These are phyloP conservation scores for Halichoeres trimaculatus DNA, from an alignment of 2,113 vertebrate genomes.

Conservation along the genomic window DNA sequence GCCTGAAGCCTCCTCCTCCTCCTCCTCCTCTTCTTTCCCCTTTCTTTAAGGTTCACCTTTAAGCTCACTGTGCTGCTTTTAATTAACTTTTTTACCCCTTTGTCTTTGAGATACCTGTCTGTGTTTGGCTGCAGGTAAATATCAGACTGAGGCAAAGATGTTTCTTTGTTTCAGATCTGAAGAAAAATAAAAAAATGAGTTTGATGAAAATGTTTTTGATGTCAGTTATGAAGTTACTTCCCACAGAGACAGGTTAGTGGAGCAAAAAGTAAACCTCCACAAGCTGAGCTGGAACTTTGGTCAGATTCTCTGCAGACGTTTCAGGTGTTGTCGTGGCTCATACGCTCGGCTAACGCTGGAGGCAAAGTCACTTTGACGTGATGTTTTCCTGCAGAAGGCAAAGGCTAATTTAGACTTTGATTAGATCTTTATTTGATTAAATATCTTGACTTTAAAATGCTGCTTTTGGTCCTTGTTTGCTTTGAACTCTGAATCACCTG, in stretches of 20 bases:
- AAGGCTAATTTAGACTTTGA: not conserved
- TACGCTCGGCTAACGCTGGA: not conserved
- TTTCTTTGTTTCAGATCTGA: no score
- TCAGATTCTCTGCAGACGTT: no score
- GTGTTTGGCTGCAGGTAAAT: not conserved
- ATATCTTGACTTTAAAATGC: not conserved
- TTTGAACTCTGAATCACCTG: not conserved
- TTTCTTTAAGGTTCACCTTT: conserved; percentile 82
- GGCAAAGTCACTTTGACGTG: not conserved
- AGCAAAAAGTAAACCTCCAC: no score
- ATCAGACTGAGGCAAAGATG: not conserved
- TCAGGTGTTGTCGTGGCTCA: not conserved
- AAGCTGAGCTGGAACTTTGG: not conserved
- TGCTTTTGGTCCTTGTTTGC: not conserved
- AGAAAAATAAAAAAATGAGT: no score
- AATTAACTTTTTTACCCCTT: conserved; percentile 79
- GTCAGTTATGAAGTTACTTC: no score
- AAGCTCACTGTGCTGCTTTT: conserved; percentile 72
- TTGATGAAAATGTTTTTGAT: no score
- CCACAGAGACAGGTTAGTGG: no score
- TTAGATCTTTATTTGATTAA: conserved; percentile 1
- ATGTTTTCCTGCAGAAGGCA: not conserved
- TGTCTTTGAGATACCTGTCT: not conserved
- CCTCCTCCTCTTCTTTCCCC: not conserved
- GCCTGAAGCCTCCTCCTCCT: not conserved